A percentile compares a stretch with the other conserved stretches of the same genome.
Conservation (phyloP, 2,888 invertebrate genomes). For the Eupeodes luniger region DNA sequence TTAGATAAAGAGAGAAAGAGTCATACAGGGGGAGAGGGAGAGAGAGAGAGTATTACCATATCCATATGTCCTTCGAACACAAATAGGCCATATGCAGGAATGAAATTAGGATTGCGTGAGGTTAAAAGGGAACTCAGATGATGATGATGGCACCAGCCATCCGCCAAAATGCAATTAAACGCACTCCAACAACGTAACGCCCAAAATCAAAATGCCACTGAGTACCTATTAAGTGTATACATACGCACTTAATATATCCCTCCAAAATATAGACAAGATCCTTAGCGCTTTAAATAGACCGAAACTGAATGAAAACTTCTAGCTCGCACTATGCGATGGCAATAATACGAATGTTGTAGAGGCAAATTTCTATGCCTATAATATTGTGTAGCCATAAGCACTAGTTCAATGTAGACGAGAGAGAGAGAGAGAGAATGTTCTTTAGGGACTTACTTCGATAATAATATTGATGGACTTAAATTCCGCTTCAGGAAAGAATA, state of each 20-base stretch:
- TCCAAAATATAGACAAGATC: neutral
- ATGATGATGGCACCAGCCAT: constrained; percentile 23
- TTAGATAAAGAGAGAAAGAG: too few species aligned
- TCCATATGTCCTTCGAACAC: constrained; percentile 52
- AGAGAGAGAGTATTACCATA: constrained; percentile 3
- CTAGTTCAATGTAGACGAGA: too few species aligned
- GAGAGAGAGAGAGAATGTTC: constrained; percentile 13
- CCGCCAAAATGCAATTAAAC: constrained; percentile 66
- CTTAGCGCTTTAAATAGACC: neutral
- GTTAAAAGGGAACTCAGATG: constrained; percentile 31
- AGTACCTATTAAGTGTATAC: neutral
- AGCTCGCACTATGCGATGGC: neutral
- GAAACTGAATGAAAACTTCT: constrained; percentile 15
- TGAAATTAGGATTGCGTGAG: constrained; percentile 36
- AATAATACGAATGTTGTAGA: neutral
- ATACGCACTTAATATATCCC: too few species aligned
- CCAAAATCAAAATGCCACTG: constrained; percentile 16
- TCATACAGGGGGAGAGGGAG: too few species aligned
- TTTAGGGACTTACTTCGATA: constrained; percentile 61
- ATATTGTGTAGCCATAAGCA: constrained; percentile 24
- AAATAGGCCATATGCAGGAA: constrained; percentile 31
- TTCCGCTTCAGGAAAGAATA: constrained; percentile 31
- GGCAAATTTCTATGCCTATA: neutral
- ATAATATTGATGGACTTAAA: constrained; percentile 34
- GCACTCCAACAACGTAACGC: constrained; percentile 50